phyloP scores from a whole-genome alignment of 2,797 vertebrate species.

The Ammospiza maritima region DNA sequence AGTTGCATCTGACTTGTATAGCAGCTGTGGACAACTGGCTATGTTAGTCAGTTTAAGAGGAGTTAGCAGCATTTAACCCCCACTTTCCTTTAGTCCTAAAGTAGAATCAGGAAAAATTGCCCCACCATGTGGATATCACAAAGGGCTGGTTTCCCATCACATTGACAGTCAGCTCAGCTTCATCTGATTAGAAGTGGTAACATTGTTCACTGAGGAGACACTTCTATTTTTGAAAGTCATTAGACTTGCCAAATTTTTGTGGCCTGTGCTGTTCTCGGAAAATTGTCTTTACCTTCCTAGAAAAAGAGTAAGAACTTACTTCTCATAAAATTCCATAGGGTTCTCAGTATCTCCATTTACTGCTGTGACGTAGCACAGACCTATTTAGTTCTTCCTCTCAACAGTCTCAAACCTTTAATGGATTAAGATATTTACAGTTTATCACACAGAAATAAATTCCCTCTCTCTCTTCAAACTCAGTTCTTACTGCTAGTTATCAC shows the following conservation, averaged over 20 bases:
- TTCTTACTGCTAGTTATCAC: background rate
- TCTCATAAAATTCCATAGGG: background rate
- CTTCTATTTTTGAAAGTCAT: background rate
- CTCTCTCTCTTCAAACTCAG: background rate
- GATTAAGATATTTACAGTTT: conserved; percentile 16
- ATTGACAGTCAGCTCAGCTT: background rate
- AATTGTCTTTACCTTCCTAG: background rate
- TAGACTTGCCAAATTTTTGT: background rate
- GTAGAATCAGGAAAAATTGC: background rate
- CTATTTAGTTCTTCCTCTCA: background rate
- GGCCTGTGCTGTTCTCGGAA: background rate
- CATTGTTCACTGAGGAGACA: background rate
- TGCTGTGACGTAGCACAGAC: background rate
- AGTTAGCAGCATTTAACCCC: background rate
- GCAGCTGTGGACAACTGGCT: background rate
- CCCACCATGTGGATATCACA: background rate
- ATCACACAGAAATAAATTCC: background rate
- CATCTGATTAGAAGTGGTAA: background rate
- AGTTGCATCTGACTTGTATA: background rate
- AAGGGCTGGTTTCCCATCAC: background rate
- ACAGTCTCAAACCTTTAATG: background rate
- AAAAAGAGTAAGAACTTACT: background rate
- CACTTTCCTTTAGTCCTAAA: background rate
- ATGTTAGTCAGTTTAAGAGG: background rate
- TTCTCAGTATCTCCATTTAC: background rate